A percentile compares a stretch with the other conserved stretches of the same genome.
These are phyloP conservation scores for Calyptommatus sinebrachiatus DNA, from an alignment of 2,113 vertebrate genomes.

Conservation along the genomic window DNA sequence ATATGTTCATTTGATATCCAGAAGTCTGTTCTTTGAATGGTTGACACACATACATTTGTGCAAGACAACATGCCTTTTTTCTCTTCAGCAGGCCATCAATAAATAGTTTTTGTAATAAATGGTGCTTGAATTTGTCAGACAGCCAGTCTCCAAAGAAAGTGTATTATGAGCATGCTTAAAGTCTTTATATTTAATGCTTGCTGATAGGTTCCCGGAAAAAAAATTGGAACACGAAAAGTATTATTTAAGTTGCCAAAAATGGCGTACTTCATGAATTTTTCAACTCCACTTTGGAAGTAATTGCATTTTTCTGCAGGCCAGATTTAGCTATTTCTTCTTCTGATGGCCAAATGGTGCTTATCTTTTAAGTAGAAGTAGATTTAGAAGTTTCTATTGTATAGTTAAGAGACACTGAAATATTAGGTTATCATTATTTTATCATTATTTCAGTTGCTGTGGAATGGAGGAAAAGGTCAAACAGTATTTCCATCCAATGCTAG, in stretches of 20 bases:
- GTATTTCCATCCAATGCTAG: too few relatives aligned
- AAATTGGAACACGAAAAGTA: conserved; percentile 34
- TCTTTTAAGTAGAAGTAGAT: too few relatives aligned
- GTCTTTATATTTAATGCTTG: conserved; percentile 36
- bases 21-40: conserved; percentile 28
- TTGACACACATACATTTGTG: background rate
- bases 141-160: conserved; percentile 34
- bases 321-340: background rate
- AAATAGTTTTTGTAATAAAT: conserved; percentile 37
- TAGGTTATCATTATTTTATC: too few relatives aligned
- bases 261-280: background rate
- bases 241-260: conserved; percentile 32
- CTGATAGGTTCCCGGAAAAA: too few relatives aligned
- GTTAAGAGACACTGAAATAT: too few relatives aligned
- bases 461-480: too few relatives aligned
- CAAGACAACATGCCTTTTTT: background rate
- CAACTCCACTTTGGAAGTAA: background rate
- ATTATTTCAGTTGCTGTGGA: too few relatives aligned
- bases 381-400: too few relatives aligned
- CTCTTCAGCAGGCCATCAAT: conserved; percentile 18
- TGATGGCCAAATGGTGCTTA: conserved; percentile 28
- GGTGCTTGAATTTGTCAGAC: conserved; percentile 33
- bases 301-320: background rate
- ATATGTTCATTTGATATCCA: too few relatives aligned
- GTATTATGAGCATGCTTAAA: conserved; percentile 37